Percentiles rank a stretch among this genome's conserved stretches.
Evolutionary conservation across 2,797 vertebrate species (phyloP).

Genomic region (Alca torda): DNA sequence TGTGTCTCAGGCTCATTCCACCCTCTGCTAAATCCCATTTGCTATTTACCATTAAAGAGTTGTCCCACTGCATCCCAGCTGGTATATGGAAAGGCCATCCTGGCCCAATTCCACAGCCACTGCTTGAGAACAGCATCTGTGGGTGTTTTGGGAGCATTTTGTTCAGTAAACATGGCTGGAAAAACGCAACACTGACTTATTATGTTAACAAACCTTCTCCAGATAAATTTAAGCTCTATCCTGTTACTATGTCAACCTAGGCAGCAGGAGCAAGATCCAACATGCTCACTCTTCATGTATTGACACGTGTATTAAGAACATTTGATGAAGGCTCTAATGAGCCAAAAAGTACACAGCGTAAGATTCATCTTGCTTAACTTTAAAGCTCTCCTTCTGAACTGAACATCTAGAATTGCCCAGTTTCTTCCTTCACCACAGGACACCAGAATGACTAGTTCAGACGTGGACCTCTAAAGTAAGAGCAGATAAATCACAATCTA

Average conservation of each 20-base stretch:
- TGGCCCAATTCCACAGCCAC: not conserved
- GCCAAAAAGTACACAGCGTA: not conserved
- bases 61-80: not conserved
- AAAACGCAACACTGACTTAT: not conserved
- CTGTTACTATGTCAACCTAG: not conserved
- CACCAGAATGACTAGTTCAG: not conserved
- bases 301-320: not conserved
- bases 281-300: not conserved
- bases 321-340: not conserved
- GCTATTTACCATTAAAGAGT: not conserved
- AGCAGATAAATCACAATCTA: not conserved
- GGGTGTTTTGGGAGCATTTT: not conserved
- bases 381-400: not conserved
- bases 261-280: not conserved
- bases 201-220: not conserved
- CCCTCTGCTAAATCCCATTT: not conserved
- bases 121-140: not conserved
- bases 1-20: not conserved
- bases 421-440: not conserved
- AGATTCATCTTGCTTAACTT: not conserved
- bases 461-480: not conserved
- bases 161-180: not conserved
- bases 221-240: not conserved
- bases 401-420: not conserved
- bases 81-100: not conserved